phyloP scores from a whole-genome alignment of 2,797 vertebrate species.

The Echiichthys vipera region DNA sequence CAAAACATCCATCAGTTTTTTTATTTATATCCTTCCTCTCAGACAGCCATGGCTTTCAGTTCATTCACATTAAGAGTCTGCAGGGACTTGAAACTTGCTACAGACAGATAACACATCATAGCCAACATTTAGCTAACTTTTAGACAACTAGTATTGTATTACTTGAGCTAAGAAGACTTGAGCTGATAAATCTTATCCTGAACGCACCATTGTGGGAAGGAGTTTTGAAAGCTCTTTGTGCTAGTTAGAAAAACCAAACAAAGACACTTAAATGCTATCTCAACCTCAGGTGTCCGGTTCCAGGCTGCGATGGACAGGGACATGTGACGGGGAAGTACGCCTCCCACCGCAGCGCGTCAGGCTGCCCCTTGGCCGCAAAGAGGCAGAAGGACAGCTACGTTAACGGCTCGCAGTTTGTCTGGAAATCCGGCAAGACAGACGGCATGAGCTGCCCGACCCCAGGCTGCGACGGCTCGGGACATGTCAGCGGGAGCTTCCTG shows the following conservation, averaged over 20 bases:
- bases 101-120: not conserved
- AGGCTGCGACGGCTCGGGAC: slow-evolving; percentile 96
- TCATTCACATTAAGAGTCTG: not conserved
- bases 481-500: slow-evolving; percentile 98
- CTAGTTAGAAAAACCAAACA: not conserved
- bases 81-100: not conserved
- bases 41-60: not conserved
- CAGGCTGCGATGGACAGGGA: slow-evolving; percentile 97
- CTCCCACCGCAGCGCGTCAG: slow-evolving; percentile 97
- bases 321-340: slow-evolving; percentile 99
- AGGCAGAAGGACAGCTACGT: slow-evolving; percentile 97
- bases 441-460: slow-evolving; percentile 98
- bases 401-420: slow-evolving; percentile 96
- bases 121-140: not conserved
- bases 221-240: too few relatives aligned
- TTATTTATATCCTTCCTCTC: not conserved
- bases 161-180: too few relatives aligned
- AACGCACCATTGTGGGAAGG: too few relatives aligned
- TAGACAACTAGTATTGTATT: too few relatives aligned
- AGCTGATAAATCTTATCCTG: not conserved
- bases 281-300: slow-evolving; percentile 92
- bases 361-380: slow-evolving; percentile 96
- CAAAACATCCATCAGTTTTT: not conserved
- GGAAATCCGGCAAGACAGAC: slow-evolving; percentile 98
- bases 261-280: not conserved